phyloP scores from a whole-genome alignment of 2,888 invertebrate species.

The Agriopis marginaria region DNA sequence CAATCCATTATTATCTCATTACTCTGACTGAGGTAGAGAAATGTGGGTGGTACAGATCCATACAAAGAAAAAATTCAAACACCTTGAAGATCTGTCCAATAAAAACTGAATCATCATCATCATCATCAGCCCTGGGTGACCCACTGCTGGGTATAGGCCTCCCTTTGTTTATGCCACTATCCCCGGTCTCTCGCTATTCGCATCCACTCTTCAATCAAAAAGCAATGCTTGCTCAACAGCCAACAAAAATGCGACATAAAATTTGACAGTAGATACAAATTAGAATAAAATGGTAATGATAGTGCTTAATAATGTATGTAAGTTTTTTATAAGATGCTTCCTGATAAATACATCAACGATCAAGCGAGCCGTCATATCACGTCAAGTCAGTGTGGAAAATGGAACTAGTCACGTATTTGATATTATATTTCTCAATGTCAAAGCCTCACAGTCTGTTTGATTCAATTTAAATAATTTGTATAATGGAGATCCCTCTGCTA shows the following conservation, averaged over 20 bases:
- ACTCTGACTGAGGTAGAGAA: conserved; percentile 1
- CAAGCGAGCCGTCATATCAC: conserved; percentile 38
- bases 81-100: conserved; percentile 11
- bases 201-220: no score
- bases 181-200: no score
- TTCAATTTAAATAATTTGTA: conserved; percentile 60
- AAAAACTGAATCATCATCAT: conserved; percentile 8
- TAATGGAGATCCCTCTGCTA: conserved; percentile 52
- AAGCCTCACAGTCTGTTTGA: conserved; percentile 50
- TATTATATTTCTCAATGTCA: conserved; percentile 62
- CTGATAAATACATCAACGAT: conserved; percentile 25
- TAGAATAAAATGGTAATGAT: conserved; percentile 11
- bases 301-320: conserved; percentile 11
- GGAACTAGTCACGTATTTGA: conserved; percentile 59
- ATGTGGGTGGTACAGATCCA: conserved; percentile 4
- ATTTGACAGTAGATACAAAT: conserved; percentile 3
- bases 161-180: no score
- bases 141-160: no score
- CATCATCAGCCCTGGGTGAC: no score
- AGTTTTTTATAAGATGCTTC: conserved; percentile 23
- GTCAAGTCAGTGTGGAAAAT: conserved; percentile 45
- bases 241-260: conserved; percentile 2
- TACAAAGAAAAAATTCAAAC: conserved; percentile 7
- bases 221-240: conserved; percentile 8
- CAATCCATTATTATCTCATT: conserved; percentile 24